Conservation (phyloP, 2,888 invertebrate species). For the Apantesis nais region DNA sequence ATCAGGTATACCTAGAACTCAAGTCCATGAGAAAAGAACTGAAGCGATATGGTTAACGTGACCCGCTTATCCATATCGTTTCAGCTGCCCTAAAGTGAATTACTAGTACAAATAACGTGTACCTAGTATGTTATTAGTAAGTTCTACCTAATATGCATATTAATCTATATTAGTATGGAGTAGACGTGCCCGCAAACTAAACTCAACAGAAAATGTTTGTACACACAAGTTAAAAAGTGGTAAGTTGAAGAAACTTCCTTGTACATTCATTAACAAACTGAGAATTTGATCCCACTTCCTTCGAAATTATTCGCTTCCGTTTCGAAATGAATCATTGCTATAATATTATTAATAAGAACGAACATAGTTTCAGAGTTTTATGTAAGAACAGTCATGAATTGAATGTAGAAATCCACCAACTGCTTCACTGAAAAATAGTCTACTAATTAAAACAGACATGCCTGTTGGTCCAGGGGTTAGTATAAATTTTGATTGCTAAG, state of each 20-base stretch:
- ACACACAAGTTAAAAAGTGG: constrained; percentile 38
- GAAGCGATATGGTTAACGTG: constrained; percentile 61
- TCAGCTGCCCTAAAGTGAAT: constrained; percentile 34
- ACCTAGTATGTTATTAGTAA: constrained; percentile 43
- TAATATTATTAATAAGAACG: background rate
- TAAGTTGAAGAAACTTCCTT: constrained; percentile 39
- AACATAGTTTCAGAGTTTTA: background rate
- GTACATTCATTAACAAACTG: constrained; percentile 22
- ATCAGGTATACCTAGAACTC: constrained; percentile 32
- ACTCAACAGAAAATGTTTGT: constrained; percentile 42
- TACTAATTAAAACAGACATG: background rate
- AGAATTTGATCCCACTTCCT: constrained; percentile 6
- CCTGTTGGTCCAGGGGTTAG: no score
- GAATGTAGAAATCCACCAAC: background rate
- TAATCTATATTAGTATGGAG: constrained; percentile 26
- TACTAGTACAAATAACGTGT: constrained; percentile 26
- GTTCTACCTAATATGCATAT: constrained; percentile 41
- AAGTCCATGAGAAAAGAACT: constrained; percentile 38
- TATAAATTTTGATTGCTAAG: no score
- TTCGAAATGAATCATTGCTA: constrained; percentile 23
- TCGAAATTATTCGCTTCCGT: constrained; percentile 5
- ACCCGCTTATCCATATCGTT: no score
- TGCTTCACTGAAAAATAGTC: background rate
- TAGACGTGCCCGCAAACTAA: constrained; percentile 9
- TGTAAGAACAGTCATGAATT: background rate